Percentiles rank a stretch among this genome's conserved stretches.
Evolutionary conservation across 2,888 invertebrate species (phyloP).

Genomic region (Lithosia quadra): DNA sequence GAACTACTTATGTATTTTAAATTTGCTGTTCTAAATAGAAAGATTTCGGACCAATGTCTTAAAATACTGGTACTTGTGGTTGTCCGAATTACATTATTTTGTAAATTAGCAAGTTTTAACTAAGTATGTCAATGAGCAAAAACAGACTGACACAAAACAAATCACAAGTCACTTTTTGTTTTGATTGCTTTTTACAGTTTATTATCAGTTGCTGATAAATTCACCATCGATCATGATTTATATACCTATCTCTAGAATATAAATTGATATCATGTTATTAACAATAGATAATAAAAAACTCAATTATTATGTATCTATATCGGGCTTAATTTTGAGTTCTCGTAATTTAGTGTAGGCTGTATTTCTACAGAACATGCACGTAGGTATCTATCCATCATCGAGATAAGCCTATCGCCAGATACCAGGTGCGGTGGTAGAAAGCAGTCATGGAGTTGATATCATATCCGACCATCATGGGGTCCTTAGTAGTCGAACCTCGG

Average conservation of each 20-base stretch:
- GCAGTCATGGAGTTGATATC: too few species aligned
- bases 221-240: conserved; percentile 10
- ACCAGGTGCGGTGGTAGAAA: too few species aligned
- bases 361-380: not conserved
- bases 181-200: conserved; percentile 9
- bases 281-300: not conserved
- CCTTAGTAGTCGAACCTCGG: too few species aligned
- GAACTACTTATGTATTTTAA: not conserved
- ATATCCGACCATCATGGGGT: too few species aligned
- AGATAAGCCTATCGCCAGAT: too few species aligned
- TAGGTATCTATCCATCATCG: too few species aligned
- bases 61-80: conserved; percentile 16
- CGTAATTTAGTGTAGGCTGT: not conserved
- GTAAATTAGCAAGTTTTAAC: too few species aligned
- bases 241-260: not conserved
- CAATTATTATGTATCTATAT: not conserved
- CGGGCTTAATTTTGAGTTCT: not conserved
- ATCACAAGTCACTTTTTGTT: conserved; percentile 5
- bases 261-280: not conserved
- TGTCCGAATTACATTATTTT: not conserved
- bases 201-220: conserved; percentile 9
- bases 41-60: conserved; percentile 50
- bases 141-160: not conserved
- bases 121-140: not conserved
- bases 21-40: conserved; percentile 30